phyloP scores from a whole-genome alignment of 2,797 vertebrate genomes.

The Buceros bicornis region DNA sequence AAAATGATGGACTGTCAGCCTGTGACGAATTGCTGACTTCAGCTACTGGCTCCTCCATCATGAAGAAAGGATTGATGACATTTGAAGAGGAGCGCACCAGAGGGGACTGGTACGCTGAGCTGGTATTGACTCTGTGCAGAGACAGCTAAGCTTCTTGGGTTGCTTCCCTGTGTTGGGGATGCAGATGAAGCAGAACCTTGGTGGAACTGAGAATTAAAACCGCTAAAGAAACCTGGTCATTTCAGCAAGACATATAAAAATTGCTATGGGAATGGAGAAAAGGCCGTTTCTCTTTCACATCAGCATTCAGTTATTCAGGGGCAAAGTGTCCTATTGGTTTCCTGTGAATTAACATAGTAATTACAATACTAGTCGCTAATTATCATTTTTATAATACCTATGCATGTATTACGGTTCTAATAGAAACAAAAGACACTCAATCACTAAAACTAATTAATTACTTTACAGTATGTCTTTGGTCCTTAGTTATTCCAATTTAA shows the following conservation, averaged over 20 bases:
- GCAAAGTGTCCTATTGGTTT: background rate
- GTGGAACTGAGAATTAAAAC: background rate
- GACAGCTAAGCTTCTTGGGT: background rate
- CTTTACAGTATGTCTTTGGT: background rate
- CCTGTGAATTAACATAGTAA: background rate
- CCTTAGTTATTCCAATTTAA: background rate
- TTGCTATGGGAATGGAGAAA: background rate
- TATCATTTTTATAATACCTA: background rate
- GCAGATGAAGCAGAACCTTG: background rate
- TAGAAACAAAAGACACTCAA: background rate
- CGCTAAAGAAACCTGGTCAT: background rate
- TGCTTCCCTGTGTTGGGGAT: background rate
- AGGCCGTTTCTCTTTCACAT: background rate
- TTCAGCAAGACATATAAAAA: background rate
- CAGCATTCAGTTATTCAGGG: background rate
- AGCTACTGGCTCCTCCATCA: background rate
- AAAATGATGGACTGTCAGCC: background rate
- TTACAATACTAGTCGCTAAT: background rate
- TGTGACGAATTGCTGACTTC: background rate
- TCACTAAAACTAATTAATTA: background rate
- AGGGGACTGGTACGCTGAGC: background rate
- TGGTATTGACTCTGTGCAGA: background rate
- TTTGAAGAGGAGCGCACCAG: background rate
- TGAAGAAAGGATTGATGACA: background rate
- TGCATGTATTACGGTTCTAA: background rate